Evolutionary conservation across 2,113 vertebrate genomes (phyloP), one percentile per base, ranked within the genome.

Genomic region (Podilymbus podiceps): DNA sequence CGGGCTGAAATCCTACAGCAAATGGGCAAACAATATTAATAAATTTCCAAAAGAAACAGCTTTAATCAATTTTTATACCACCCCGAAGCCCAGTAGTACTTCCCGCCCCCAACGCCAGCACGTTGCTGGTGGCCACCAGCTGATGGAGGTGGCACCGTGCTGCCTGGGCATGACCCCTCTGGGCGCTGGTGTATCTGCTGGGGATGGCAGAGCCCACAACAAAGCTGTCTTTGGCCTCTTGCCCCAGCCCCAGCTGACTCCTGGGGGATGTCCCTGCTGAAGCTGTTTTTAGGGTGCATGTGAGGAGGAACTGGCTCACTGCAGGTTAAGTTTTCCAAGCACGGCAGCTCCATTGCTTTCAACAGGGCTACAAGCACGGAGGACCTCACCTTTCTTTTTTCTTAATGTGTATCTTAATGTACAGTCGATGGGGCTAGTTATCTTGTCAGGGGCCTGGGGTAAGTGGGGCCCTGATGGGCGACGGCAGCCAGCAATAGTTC

Each of bases 391-490:
- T 83, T 83, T 69, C 72, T 72, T 60, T 83, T 55, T 85, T 52
- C 85, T 80, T 91, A 88, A 90, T 66, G 31, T 40, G n/a, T 77
- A 50, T 53, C 77, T 85, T 87, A 94, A 87, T 27, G 85, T 5
- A 11, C 73, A 87, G 87, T 92, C 5, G 15, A 88, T 60, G 84
- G 77, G 35, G 69, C 73, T 85, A 33, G 91, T 95, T 95, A 91
- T 85, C 93, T 67, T 95, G 89, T 84, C 89, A 91, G 88, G 33
- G 89, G 60, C 84, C 71, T 44, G 89, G 74, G 77, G 81, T 75
- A 81, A 84, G 81, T 9, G 0, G 67, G 49, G 69, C 60, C 21
- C 60, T 97, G 94, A 91, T 38, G 50, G 80, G 66, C 1, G 23
- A 82, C 38, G 27, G 94, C 89, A 95, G 87, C 56, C 86, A 56